These are phyloP conservation scores for Halcyon malimbica DNA, from an alignment of 2,113 vertebrate species.

Conservation along the genomic window DNA sequence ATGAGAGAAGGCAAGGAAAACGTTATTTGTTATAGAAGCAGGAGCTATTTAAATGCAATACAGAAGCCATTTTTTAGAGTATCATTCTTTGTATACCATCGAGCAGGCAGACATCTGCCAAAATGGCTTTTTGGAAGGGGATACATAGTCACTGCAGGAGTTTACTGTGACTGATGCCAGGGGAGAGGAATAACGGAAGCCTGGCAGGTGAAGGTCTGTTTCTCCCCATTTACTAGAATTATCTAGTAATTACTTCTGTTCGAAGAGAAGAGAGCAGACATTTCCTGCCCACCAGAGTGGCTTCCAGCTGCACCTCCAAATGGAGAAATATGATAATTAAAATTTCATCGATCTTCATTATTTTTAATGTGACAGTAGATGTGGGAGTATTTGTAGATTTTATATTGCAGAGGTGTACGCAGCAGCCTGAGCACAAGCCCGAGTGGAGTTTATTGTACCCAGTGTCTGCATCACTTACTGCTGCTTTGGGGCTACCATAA, in stretches of 20 bases:
- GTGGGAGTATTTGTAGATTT: background rate
- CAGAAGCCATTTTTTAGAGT: background rate
- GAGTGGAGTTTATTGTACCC: background rate
- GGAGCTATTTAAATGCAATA: background rate
- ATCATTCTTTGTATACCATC: background rate
- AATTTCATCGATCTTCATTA: slow-evolving; percentile 16
- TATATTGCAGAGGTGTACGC: background rate
- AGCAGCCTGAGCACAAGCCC: background rate
- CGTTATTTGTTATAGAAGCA: background rate
- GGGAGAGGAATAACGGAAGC: background rate
- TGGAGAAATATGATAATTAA: background rate
- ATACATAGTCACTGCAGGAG: background rate
- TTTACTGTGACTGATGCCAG: background rate
- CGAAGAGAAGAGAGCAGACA: background rate
- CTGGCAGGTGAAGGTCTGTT: background rate
- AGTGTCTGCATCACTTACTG: background rate
- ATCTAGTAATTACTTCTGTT: slow-evolving; percentile 11
- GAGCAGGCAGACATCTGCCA: background rate
- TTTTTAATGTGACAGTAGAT: slow-evolving; percentile 29
- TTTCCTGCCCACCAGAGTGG: background rate
- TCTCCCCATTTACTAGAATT: background rate
- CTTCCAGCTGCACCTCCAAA: slow-evolving; percentile 20
- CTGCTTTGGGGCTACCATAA: background rate
- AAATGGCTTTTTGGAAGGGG: background rate
- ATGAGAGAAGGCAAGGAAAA: background rate